These are phyloP conservation scores for Cordilura impudica DNA, from an alignment of 2,888 invertebrate species.

Conservation along the genomic window DNA sequence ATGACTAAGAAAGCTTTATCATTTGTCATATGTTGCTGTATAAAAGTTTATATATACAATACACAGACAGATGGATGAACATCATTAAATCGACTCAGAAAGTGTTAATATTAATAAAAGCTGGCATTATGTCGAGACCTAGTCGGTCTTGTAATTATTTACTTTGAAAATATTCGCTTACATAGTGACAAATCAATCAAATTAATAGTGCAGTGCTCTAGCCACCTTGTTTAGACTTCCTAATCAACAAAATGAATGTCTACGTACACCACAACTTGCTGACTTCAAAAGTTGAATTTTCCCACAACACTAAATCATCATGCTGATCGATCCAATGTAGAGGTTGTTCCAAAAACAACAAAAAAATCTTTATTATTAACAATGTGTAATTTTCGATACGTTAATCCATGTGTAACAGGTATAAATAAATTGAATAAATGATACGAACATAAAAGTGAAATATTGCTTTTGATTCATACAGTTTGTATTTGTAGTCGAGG, in stretches of 20 bases:
- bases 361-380: constrained; percentile 7
- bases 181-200: constrained; percentile 53
- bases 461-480: constrained; percentile 52
- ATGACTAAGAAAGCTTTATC: no score
- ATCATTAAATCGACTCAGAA: no score
- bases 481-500: constrained; percentile 53
- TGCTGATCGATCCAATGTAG: constrained; percentile 27
- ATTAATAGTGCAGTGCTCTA: not conserved
- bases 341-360: not conserved
- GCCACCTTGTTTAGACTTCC: no score
- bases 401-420: constrained; percentile 41
- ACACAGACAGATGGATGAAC: no score
- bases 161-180: no score
- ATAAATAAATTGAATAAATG: constrained; percentile 53
- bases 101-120: no score
- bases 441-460: constrained; percentile 65
- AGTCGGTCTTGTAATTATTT: no score
- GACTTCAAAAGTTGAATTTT: constrained; percentile 39
- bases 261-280: constrained; percentile 3
- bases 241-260: constrained; percentile 35
- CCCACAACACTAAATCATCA: constrained; percentile 63
- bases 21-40: no score
- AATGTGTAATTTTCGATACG: not conserved
- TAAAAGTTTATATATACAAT: no score
- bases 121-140: no score